phyloP scores from a whole-genome alignment of 53 echinoderm and acorn worm genomes.

The Paracentrotus lividus region DNA sequence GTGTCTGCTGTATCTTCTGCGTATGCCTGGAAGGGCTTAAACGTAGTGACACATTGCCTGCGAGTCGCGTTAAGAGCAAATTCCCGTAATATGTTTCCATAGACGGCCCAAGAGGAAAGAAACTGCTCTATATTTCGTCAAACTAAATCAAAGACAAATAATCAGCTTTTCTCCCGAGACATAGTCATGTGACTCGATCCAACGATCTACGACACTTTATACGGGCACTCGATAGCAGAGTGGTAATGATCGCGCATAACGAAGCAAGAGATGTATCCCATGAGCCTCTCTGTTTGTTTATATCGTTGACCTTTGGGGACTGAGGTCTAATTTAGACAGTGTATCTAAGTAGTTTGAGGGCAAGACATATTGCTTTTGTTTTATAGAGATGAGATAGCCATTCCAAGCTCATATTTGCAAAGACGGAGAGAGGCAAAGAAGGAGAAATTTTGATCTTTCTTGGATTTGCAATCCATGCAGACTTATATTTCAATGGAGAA shows the following conservation, averaged over 20 bases:
- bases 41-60: background rate
- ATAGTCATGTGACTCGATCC: background rate
- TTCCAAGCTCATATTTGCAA: conserved; percentile 4
- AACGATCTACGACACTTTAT: background rate
- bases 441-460: background rate
- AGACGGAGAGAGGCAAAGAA: background rate
- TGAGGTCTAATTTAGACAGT: conserved; percentile 40
- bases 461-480: background rate
- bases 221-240: background rate
- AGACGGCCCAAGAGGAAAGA: background rate
- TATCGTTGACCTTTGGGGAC: conserved; percentile 29
- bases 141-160: conserved; percentile 22
- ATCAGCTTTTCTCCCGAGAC: background rate
- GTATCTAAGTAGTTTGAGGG: conserved; percentile 29
- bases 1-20: too few species aligned
- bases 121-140: background rate
- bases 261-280: conserved; percentile 32
- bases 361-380: conserved; percentile 48
- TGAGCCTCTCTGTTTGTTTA: conserved; percentile 56
- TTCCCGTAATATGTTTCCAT: background rate
- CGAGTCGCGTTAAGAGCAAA: background rate
- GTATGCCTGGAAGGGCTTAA: too few species aligned
- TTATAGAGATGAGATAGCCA: conserved; percentile 4
- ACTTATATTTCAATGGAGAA: background rate
- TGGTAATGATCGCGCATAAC: conserved; percentile 41